These are phyloP conservation scores for Darevskia mixta DNA, from an alignment of 2,797 vertebrate species.

Conservation along the genomic window DNA sequence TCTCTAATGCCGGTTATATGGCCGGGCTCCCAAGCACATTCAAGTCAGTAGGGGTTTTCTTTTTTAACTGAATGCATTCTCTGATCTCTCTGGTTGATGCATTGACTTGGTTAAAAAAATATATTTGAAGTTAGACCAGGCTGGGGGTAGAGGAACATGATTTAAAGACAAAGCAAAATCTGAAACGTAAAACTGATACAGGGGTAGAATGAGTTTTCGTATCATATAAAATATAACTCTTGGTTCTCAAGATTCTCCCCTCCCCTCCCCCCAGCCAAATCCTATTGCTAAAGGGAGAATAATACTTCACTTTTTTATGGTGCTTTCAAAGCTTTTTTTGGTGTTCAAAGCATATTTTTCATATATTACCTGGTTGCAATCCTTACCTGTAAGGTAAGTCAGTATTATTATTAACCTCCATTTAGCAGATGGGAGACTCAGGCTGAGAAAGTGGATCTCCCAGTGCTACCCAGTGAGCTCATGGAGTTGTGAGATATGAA, in stretches of 20 bases:
- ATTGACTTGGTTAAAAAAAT: not conserved
- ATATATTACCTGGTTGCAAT: not conserved
- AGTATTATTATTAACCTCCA: not conserved
- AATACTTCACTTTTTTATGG: not conserved
- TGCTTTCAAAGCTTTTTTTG: too few species aligned
- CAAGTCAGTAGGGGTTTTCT: not conserved
- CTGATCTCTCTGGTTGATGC: not conserved
- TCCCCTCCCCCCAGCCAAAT: too few species aligned
- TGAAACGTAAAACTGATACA: not conserved
- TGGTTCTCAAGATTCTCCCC: too few species aligned
- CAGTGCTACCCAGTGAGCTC: not conserved
- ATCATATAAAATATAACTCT: not conserved
- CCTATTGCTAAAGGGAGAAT: too few species aligned
- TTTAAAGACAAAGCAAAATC: not conserved
- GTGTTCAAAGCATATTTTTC: too few species aligned
- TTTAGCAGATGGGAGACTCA: too few species aligned
- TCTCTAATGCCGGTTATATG: not conserved
- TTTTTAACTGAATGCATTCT: not conserved
- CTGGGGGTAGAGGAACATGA: not conserved
- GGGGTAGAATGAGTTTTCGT: not conserved
- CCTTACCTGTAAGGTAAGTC: not conserved
- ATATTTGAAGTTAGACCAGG: not conserved
- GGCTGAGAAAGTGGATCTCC: not conserved
- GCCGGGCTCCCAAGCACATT: not conserved
- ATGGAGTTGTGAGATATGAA: not conserved